These are phyloP conservation scores for Oligia fasciuncula DNA, from an alignment of 2,888 invertebrate genomes.

Conservation along the genomic window DNA sequence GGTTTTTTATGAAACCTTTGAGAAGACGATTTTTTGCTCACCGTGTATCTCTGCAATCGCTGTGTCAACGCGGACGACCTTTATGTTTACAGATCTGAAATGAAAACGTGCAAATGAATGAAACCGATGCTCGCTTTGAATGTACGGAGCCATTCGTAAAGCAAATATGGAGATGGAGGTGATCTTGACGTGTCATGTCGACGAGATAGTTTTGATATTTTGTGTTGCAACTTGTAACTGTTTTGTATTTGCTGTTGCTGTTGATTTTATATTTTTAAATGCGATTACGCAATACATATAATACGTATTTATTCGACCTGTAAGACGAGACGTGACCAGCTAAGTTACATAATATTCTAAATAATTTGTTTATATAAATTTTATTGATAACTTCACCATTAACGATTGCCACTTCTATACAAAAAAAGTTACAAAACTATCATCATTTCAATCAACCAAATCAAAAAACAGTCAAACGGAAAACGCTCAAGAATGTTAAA, in stretches of 20 bases:
- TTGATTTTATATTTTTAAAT: constrained; percentile 12
- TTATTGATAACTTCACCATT: background rate
- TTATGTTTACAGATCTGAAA: constrained; percentile 68
- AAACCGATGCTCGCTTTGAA: constrained; percentile 69
- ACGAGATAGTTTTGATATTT: constrained; percentile 71
- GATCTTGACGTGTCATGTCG: constrained; percentile 68
- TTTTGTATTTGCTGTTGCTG: constrained; percentile 18
- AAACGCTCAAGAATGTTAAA: constrained; percentile 62
- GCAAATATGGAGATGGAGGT: constrained; percentile 74
- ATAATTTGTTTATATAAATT: background rate
- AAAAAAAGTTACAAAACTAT: background rate
- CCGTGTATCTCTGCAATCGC: constrained; percentile 58
- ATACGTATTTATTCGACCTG: background rate
- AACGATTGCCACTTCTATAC: background rate
- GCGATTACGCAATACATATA: background rate
- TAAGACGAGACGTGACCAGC: background rate
- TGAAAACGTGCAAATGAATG: constrained; percentile 74
- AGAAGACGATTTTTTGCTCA: constrained; percentile 62
- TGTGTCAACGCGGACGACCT: constrained; percentile 61
- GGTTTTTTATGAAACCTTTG: constrained; percentile 66
- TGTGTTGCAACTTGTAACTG: constrained; percentile 56
- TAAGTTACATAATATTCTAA: background rate
- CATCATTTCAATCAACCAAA: constrained; percentile 3
- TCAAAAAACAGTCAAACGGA: background rate
- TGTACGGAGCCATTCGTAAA: constrained; percentile 72